A percentile compares a stretch with the other conserved stretches of the same genome.
Conservation (phyloP, 1,140 invertebrate genomes). For the Diachasmimorpha longicaudata region DNA sequence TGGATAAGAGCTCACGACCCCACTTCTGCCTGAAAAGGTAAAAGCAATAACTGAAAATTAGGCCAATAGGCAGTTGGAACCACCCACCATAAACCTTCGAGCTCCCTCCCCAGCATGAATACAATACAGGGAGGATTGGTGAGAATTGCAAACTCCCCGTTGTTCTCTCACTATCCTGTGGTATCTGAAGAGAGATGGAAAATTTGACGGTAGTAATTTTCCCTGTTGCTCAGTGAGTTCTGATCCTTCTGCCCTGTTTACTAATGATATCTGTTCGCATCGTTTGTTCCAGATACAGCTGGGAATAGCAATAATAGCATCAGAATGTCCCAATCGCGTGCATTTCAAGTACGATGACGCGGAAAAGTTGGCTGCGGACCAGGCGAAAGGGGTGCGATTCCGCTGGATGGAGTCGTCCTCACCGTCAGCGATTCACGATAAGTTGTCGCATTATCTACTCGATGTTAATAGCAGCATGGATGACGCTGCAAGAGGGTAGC, state of each 20-base stretch:
- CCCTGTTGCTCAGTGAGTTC: too few relatives aligned
- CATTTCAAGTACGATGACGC: conserved; percentile 43
- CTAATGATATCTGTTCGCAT: neutral
- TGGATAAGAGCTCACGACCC: neutral
- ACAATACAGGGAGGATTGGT: neutral
- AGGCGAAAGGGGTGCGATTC: conserved; percentile 44
- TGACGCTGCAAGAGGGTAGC: conserved; percentile 39
- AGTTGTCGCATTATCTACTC: conserved; percentile 44
- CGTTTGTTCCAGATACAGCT: neutral
- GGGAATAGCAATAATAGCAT: neutral
- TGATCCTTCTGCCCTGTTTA: too few relatives aligned
- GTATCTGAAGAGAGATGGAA: too few relatives aligned
- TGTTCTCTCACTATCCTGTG: neutral
- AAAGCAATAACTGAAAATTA: neutral
- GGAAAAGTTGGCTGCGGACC: conserved; percentile 47
- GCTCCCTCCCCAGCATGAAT: neutral
- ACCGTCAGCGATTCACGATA: conserved; percentile 27
- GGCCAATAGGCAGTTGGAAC: neutral
- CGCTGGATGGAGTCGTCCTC: conserved; percentile 14
- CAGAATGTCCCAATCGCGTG: conserved; percentile 35
- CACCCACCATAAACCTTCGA: neutral
- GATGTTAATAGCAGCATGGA: conserved; percentile 39
- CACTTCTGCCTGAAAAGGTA: neutral
- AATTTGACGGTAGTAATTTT: too few relatives aligned
- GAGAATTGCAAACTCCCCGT: neutral